These are phyloP conservation scores for Deilephila elpenor DNA, from an alignment of 2,888 invertebrate genomes.

Conservation along the genomic window DNA sequence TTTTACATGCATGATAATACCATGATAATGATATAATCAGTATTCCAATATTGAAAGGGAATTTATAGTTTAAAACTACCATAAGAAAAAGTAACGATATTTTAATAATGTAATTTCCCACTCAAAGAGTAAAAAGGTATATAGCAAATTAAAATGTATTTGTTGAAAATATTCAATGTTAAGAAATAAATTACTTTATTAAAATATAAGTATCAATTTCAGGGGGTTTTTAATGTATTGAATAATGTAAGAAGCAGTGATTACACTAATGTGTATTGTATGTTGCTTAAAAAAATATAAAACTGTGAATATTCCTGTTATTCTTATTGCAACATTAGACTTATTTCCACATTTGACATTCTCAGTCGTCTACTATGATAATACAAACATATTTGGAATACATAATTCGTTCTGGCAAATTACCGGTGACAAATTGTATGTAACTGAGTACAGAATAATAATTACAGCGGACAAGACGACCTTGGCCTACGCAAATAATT, in stretches of 20 bases:
- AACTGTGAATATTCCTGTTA: not conserved
- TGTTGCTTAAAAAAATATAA: not conserved
- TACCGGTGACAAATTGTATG: not conserved
- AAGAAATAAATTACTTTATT: too few species aligned
- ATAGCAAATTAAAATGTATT: not conserved
- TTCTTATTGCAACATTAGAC: not conserved
- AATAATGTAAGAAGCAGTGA: too few species aligned
- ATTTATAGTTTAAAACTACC: too few species aligned
- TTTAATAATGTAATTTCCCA: too few species aligned
- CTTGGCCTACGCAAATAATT: constrained; percentile 26
- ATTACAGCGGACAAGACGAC: not conserved
- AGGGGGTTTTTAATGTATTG: too few species aligned
- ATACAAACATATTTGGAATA: constrained; percentile 1
- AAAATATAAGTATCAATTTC: too few species aligned
- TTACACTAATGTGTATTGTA: not conserved
- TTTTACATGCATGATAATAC: too few species aligned
- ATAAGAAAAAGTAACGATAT: too few species aligned
- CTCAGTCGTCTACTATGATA: not conserved
- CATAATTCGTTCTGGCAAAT: constrained; percentile 8
- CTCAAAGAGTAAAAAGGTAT: too few species aligned
- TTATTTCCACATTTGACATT: not conserved
- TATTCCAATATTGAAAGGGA: too few species aligned
- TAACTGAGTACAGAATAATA: not conserved
- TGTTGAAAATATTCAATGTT: not conserved
- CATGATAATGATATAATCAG: too few species aligned